Conservation (phyloP, 2,797 vertebrate genomes). For the Heterohyrax brucei region DNA sequence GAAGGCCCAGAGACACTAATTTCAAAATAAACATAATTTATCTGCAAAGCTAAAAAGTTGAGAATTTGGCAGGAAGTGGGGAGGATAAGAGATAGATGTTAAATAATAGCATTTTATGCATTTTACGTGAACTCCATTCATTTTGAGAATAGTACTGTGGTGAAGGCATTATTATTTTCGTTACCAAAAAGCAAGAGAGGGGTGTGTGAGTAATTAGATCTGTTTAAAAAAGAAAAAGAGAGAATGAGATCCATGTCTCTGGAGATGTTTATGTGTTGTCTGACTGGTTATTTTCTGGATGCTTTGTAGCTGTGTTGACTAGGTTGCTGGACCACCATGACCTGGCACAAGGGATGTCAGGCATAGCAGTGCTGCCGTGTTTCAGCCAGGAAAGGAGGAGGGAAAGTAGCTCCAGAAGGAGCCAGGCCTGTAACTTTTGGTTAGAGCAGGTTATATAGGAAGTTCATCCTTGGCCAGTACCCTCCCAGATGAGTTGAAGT, state of each 20-base stretch:
- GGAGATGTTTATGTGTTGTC: neutral
- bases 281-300: neutral
- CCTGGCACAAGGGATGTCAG: neutral
- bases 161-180: slow-evolving; percentile 23
- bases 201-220: neutral
- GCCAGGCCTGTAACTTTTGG: slow-evolving; percentile 16
- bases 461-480: neutral
- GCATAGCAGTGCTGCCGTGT: neutral
- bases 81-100: neutral
- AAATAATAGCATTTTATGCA: neutral
- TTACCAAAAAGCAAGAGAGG: neutral
- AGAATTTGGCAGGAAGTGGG: neutral
- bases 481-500: neutral
- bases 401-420: neutral
- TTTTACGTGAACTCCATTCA: neutral
- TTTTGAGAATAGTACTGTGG: neutral
- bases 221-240: neutral
- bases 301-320: accelerated
- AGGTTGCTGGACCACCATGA: neutral
- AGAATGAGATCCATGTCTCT: neutral
- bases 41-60: neutral
- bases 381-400: neutral
- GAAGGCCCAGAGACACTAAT: slow-evolving; percentile 57
- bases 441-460: neutral
- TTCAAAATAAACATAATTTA: slow-evolving; percentile 38